Conservation (phyloP, 2,797 vertebrate species). For the Strix occidentalis region DNA sequence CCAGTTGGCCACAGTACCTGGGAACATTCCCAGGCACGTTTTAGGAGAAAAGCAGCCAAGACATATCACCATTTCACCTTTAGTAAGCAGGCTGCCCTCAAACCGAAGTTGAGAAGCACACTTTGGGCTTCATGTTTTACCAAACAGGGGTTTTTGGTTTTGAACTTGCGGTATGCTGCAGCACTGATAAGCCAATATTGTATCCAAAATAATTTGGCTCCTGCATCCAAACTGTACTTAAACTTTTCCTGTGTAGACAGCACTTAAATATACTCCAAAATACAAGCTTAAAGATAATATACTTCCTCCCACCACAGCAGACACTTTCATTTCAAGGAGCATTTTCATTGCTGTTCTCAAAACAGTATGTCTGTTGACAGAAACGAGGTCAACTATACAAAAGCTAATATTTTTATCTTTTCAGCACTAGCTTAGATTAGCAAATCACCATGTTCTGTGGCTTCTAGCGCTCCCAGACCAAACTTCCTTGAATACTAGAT, state of each 20-base stretch:
- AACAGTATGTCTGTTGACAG: slow-evolving; percentile 1
- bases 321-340: background rate
- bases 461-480: background rate
- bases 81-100: background rate
- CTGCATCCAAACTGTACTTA: background rate
- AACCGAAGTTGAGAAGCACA: background rate
- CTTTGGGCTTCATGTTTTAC: background rate
- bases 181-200: background rate
- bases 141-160: background rate
- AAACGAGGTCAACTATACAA: background rate
- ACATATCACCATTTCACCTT: background rate
- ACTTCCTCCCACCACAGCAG: background rate
- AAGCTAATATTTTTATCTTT: background rate
- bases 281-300: background rate
- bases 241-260: background rate
- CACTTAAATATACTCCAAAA: background rate
- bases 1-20: background rate
- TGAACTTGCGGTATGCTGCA: background rate
- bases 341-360: background rate
- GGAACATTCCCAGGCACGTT: background rate
- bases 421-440: background rate
- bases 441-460: background rate
- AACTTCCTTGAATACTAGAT: background rate
- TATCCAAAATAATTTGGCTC: background rate
- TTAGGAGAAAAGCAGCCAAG: background rate